phyloP scores from a whole-genome alignment of 2,113 vertebrate genomes.

The Chinchilla lanigera region DNA sequence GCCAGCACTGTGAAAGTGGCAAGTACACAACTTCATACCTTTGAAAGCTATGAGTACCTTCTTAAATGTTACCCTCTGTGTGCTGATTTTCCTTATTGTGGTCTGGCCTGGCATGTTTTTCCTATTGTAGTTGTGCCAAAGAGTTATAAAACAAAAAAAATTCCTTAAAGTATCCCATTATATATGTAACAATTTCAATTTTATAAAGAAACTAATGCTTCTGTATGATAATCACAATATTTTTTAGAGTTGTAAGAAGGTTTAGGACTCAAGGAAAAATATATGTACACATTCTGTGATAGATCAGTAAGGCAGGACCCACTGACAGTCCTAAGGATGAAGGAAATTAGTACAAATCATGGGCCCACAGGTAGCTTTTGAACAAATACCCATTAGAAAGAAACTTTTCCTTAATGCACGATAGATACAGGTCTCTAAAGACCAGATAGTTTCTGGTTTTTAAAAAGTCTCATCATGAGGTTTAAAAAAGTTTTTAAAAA shows the following conservation, averaged over 20 bases:
- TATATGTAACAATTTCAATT: not conserved
- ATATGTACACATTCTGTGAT: not conserved
- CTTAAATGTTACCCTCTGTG: not conserved
- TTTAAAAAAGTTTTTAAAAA: conserved; percentile 4
- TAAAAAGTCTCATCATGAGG: not conserved
- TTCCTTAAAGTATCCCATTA: not conserved
- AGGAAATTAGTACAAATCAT: not conserved
- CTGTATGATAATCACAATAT: not conserved
- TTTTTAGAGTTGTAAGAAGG: not conserved
- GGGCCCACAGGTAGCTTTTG: not conserved
- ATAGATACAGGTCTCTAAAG: not conserved
- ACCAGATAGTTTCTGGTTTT: not conserved
- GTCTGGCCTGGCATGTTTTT: not conserved
- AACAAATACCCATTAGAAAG: not conserved
- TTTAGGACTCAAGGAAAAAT: not conserved
- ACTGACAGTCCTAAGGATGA: not conserved
- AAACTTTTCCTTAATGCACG: not conserved
- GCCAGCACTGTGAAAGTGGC: not conserved
- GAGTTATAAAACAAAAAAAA: not conserved
- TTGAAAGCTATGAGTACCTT: not conserved
- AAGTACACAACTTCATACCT: not conserved
- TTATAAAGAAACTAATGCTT: not conserved
- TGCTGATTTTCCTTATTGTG: not conserved
- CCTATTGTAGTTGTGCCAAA: not conserved
- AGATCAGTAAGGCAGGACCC: not conserved